Conservation (phyloP, 2,113 vertebrate genomes). For the Gobio gobio region DNA sequence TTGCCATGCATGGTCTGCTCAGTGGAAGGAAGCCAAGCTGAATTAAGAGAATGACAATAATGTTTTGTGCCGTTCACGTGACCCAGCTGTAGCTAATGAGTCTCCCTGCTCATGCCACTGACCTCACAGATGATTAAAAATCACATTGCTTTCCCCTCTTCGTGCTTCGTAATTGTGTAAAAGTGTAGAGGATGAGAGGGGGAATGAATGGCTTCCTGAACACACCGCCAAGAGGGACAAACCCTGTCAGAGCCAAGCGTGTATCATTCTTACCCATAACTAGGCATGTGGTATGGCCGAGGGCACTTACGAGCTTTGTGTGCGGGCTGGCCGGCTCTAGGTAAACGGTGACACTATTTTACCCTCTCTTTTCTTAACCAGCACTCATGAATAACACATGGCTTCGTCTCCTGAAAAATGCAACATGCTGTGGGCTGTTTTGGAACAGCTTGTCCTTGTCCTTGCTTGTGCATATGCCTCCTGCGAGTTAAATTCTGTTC, state of each 20-base stretch:
- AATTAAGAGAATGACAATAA: conserved; percentile 34
- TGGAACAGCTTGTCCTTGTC: conserved; percentile 56
- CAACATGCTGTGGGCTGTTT: conserved; percentile 53
- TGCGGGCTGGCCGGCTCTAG: conserved; percentile 43
- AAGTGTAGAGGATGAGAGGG: background rate
- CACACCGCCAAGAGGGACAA: conserved; percentile 30
- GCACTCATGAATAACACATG: conserved; percentile 61
- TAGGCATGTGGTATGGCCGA: conserved; percentile 44
- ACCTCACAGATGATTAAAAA: conserved; percentile 40
- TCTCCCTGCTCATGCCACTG: conserved; percentile 33
- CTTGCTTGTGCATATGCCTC: conserved; percentile 51
- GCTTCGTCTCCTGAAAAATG: conserved; percentile 58
- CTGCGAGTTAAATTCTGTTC: conserved; percentile 53
- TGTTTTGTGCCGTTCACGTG: conserved; percentile 23
- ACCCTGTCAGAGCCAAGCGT: conserved; percentile 36
- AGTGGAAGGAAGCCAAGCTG: conserved; percentile 33
- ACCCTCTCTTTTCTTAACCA: conserved; percentile 47
- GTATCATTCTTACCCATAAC: conserved; percentile 52
- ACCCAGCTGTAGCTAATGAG: conserved; percentile 31
- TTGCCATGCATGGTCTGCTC: conserved; percentile 3
- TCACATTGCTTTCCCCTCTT: conserved; percentile 6
- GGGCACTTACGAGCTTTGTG: conserved; percentile 34
- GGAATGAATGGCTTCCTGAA: conserved; percentile 21
- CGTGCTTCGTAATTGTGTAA: background rate
- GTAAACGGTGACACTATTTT: conserved; percentile 53